phyloP scores from a whole-genome alignment of 1,140 invertebrate species.

The Drosophila tani region DNA sequence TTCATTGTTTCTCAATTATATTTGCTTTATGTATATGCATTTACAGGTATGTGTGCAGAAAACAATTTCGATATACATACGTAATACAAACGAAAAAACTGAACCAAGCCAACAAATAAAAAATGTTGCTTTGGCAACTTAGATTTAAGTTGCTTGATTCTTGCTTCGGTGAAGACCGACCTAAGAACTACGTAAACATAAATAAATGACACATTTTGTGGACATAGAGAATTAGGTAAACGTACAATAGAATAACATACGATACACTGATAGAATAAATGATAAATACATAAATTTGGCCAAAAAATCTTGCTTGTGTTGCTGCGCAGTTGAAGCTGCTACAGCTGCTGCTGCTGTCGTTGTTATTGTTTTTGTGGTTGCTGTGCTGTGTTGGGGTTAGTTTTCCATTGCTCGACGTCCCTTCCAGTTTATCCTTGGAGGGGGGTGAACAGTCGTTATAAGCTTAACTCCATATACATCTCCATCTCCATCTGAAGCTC shows the following conservation, averaged over 20 bases:
- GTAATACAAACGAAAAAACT: constrained; percentile 46
- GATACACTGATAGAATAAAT: constrained; percentile 58
- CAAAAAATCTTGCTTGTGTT: constrained; percentile 33
- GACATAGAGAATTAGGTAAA: constrained; percentile 79
- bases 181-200: constrained; percentile 77
- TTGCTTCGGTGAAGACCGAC: constrained; percentile 32
- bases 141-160: constrained; percentile 10
- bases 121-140: constrained; percentile 24
- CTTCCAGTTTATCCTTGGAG: constrained; percentile 72
- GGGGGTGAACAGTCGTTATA: constrained; percentile 78
- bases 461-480: constrained; percentile 47
- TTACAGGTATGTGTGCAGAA: constrained; percentile 36
- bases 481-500: constrained; percentile 35
- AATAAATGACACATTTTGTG: constrained; percentile 82
- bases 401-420: constrained; percentile 78
- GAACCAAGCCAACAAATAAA: constrained; percentile 32
- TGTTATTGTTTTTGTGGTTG: constrained; percentile 23
- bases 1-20: constrained; percentile 25
- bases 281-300: constrained; percentile 75
- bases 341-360: constrained; percentile 5
- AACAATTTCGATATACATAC: constrained; percentile 30
- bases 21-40: constrained; percentile 47
- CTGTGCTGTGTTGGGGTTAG: constrained; percentile 45
- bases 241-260: constrained; percentile 67
- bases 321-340: constrained; percentile 22